Percentiles rank a stretch among this genome's conserved stretches.
Evolutionary conservation across 2,888 invertebrate genomes (phyloP).

Genomic region (Archips crataeganus): DNA sequence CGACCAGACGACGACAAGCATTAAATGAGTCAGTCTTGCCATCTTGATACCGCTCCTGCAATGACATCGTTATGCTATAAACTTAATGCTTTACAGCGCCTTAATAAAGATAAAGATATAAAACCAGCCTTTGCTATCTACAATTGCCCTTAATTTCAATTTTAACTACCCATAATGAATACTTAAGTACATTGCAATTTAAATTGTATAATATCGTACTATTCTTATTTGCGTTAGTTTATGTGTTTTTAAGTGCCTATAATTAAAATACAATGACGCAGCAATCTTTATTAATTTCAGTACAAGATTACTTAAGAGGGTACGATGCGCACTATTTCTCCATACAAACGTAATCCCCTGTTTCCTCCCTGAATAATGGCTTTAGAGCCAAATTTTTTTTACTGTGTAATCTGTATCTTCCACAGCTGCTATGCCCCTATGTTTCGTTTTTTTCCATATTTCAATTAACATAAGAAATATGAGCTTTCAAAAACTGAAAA

Average conservation of each 20-base stretch:
- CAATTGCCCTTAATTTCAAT: conserved; percentile 26
- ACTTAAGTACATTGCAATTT: conserved; percentile 13
- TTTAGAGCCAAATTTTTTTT: too few relatives aligned
- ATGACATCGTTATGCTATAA: conserved; percentile 32
- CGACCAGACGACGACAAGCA: neutral
- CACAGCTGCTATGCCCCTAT: too few relatives aligned
- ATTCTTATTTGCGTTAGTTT: neutral
- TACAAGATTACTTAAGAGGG: neutral
- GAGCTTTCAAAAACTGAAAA: too few relatives aligned
- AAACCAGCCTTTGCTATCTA: conserved; percentile 15
- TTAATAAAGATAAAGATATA: conserved; percentile 26
- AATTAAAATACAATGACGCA: neutral
- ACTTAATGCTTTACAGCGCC: conserved; percentile 17
- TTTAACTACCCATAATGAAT: conserved; percentile 27
- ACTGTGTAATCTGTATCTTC: too few relatives aligned
- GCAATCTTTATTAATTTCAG: neutral
- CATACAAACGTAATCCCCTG: too few relatives aligned
- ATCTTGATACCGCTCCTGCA: conserved; percentile 11
- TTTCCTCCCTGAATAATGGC: too few relatives aligned
- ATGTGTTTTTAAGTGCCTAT: neutral
- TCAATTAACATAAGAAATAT: too few relatives aligned
- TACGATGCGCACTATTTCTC: too few relatives aligned
- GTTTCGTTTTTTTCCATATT: too few relatives aligned
- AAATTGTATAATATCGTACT: conserved; percentile 7
- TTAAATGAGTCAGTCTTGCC: neutral